phyloP scores from a whole-genome alignment of 2,113 vertebrate genomes.

The Nesoenas mayeri region DNA sequence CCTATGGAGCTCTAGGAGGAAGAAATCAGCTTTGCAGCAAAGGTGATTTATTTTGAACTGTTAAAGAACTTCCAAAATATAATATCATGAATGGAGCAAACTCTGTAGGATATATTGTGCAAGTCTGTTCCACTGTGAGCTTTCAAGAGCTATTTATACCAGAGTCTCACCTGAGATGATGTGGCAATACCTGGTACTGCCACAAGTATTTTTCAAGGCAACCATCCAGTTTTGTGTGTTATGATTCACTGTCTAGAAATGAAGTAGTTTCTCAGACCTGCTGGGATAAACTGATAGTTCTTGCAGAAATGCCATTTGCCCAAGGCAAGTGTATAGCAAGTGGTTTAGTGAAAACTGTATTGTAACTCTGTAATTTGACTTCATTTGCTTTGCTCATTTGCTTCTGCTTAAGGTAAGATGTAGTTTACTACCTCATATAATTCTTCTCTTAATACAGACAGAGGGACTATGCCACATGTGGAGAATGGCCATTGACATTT shows the following conservation, averaged over 20 bases:
- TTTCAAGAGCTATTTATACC: neutral
- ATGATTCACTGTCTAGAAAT: neutral
- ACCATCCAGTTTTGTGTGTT: neutral
- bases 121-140: neutral
- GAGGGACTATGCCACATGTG: neutral
- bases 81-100: neutral
- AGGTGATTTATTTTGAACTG: neutral
- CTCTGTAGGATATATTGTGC: neutral
- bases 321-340: neutral
- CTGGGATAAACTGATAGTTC: neutral
- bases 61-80: neutral
- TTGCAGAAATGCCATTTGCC: neutral
- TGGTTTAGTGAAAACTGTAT: neutral
- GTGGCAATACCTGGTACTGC: neutral
- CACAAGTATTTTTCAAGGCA: neutral
- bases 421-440: neutral
- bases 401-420: neutral
- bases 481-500: neutral
- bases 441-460: neutral
- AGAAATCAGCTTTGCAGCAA: neutral
- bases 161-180: neutral
- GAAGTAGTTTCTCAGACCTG: neutral
- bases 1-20: neutral
- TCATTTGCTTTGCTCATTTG: neutral
- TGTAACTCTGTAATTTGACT: neutral